Evolutionary conservation across 2,797 vertebrate genomes (phyloP).

Genomic region (Smutsia temminckii): DNA sequence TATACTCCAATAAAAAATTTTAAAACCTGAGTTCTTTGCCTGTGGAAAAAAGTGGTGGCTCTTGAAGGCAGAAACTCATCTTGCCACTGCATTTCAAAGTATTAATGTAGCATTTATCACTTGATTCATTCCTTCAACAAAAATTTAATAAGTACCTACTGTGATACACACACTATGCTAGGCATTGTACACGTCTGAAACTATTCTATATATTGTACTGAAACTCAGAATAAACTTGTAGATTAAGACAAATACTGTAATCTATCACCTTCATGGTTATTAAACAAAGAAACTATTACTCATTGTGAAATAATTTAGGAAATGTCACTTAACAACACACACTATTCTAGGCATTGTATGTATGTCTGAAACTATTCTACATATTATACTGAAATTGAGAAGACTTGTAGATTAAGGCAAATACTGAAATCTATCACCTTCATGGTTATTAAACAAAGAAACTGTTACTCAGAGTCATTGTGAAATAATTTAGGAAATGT

Average conservation of each 20-base stretch:
- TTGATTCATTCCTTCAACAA: background rate
- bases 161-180: background rate
- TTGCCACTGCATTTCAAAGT: background rate
- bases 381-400: background rate
- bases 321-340: background rate
- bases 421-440: background rate
- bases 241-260: background rate
- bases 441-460: constrained; percentile 16
- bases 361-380: background rate
- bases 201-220: background rate
- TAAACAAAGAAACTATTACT: constrained; percentile 41
- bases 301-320: background rate
- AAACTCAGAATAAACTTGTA: constrained; percentile 6
- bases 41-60: background rate
- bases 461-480: background rate
- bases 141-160: background rate
- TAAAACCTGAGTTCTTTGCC: background rate
- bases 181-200: background rate
- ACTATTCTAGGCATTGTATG: background rate
- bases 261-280: background rate
- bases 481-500: background rate
- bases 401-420: background rate
- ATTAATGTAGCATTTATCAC: background rate
- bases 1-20: too few relatives aligned
- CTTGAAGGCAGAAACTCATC: background rate